Evolutionary conservation across 1,140 invertebrate species (phyloP), one percentile per base, ranked within the genome.

Genomic region (Drosophila ogumai): DNA sequence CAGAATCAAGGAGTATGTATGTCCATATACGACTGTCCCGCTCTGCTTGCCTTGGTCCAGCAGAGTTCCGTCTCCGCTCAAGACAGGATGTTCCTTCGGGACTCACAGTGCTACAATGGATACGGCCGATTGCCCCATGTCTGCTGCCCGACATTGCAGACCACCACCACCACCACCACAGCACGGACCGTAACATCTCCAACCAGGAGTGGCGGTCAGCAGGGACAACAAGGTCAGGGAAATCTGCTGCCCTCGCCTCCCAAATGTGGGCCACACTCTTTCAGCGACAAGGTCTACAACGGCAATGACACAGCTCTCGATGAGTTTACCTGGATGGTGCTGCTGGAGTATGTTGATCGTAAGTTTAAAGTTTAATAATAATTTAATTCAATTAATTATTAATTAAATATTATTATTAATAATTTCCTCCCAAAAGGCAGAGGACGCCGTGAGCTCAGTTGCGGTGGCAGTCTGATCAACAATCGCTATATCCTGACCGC

Each of bases 401-500:
- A n/a, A 3, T 61, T 49, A 19, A n/a, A 38, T 32, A 15, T 19
- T 13, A 13, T 3, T 13, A 52, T 10, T 9, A 31, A 1, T 22
- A 22, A 34, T 10, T 22, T 32, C 12, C 9, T 28, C 6, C 22
- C 1, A 22, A 28, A 28, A 91, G 91, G 56, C 13, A 63, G 44
- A 17, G 86, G 81, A 9, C 85, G 92, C 0, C 87, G 67, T 34
- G 91, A 92, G 6, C 92, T 93, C n/a, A 93, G 94, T 69, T 94
- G 94, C 58, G 94, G 94, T 8, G 95, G 95, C 6, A 94, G 94
- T 22, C 72, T 95, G 38, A 95, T 95, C 74, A 94, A 93, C 25
- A 92, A 92, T 41, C 92, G 93, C 49, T 95, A 95, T 73, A 92
- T 95, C 3, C 68, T 95, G 25, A 98, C 98, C 0, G 98, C 98